Evolutionary conservation across 2,888 invertebrate species (phyloP), one percentile per base, ranked within the genome.

Genomic region (Tiliacea aurago): DNA sequence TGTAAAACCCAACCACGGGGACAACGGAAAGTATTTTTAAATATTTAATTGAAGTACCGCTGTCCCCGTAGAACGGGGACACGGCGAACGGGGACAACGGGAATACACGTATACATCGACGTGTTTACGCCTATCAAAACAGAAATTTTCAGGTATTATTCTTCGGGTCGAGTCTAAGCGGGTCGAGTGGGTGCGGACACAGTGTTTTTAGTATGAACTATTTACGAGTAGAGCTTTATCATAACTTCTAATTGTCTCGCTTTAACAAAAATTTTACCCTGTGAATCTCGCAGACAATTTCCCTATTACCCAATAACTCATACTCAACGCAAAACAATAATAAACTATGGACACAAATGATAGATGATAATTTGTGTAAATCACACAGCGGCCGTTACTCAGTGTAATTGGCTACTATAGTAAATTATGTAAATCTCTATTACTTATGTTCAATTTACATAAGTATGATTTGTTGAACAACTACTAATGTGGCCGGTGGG

Each of bases 341-440:
- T 81, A 68, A 69, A 80, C 56, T 67, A 75, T 18, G 28, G 20
- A 67, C 37, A 67, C 37, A 59, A 64, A 74, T 80, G 70, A 79
- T 81, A 73, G 65, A 82, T 70, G 64, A 70, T 79, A 87, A 83
- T 80, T 85, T 68, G 79, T 83, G 81, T 85, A 84, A 89, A 83
- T 85, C 81, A 87, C 80, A 76, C 45, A 59, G 51, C 64, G 78
- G 62, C 63, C 83, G 81, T 87, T 81, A 84, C 75, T 88, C 83
- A 76, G 59, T 63, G 71, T 88, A 87, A 89, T 88, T 84, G 86
- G 80, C 68, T 66, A 62, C 84, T 28, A 58, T 84, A 77, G 78
- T 87, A 85, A 85, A 88, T 89, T 90, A 90, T 89, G 90, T 87
- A 85, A 90, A 90, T 90, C 73, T 85, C 81, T 76, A 87, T 86